These are phyloP conservation scores for Drosophila nebulosa DNA, from an alignment of 1,140 invertebrate species.

Conservation along the genomic window DNA sequence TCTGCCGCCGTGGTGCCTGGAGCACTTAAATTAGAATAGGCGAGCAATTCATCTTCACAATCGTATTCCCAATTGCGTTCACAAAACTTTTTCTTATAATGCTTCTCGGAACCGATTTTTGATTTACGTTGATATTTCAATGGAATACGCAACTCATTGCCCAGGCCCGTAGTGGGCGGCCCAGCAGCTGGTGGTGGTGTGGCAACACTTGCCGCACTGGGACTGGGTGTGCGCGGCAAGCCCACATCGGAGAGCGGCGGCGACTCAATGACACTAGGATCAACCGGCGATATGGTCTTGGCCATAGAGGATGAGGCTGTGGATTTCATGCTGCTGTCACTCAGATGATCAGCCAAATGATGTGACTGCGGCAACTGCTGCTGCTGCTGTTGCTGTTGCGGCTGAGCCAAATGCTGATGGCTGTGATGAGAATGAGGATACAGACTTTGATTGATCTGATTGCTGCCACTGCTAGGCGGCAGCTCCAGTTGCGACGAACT, in stretches of 20 bases:
- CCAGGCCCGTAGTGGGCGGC: constrained; percentile 19
- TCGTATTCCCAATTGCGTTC: constrained; percentile 85
- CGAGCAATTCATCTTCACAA: constrained; percentile 79
- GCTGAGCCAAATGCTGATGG: constrained; percentile 20
- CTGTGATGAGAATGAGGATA: no score
- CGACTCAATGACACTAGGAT: constrained; percentile 79
- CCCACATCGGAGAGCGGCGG: constrained; percentile 83
- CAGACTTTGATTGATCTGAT: constrained; percentile 36
- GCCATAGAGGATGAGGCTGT: constrained; percentile 52
- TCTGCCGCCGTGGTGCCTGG: constrained; percentile 60
- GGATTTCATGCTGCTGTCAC: constrained; percentile 75
- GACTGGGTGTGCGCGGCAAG: constrained; percentile 86
- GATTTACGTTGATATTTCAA: constrained; percentile 85
- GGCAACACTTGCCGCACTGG: constrained; percentile 81
- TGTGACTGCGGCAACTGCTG: constrained; percentile 13
- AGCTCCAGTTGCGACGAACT: constrained; percentile 75
- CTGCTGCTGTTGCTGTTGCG: constrained; percentile 12
- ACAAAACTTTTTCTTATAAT: constrained; percentile 90
- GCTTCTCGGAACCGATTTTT: constrained; percentile 84
- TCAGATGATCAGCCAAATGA: constrained; percentile 58
- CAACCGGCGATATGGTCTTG: constrained; percentile 67
- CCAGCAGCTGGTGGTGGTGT: constrained; percentile 80
- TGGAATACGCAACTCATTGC: constrained; percentile 70
- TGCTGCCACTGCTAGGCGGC: constrained; percentile 61
- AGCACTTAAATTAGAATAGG: constrained; percentile 69